Evolutionary conservation across 2,113 vertebrate species (phyloP).

Genomic region (Phocoena phocoena): DNA sequence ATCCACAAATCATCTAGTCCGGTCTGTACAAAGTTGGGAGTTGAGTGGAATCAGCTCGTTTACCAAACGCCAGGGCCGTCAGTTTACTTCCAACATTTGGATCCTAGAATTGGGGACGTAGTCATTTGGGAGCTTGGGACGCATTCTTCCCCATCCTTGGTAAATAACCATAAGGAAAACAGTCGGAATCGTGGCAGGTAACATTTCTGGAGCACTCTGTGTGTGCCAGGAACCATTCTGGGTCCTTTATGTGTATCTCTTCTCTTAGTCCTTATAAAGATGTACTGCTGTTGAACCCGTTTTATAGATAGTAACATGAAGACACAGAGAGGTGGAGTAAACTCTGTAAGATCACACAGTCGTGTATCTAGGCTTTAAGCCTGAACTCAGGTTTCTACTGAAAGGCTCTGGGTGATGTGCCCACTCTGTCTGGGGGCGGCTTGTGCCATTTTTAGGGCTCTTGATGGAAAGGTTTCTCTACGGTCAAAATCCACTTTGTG

Average conservation of each 20-base stretch:
- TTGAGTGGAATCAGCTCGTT: no score
- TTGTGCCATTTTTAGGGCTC: background rate
- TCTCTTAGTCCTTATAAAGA: background rate
- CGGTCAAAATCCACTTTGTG: background rate
- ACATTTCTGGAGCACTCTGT: background rate
- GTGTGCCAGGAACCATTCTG: background rate
- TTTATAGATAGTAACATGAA: background rate
- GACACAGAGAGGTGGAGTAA: background rate
- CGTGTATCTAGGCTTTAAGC: background rate
- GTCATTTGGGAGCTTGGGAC: background rate
- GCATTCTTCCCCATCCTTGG: background rate
- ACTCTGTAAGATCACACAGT: background rate
- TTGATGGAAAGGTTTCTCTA: background rate
- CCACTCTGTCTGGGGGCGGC: accelerated
- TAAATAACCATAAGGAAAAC: background rate
- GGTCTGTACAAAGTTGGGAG: background rate
- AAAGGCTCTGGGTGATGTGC: background rate
- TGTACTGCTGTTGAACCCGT: background rate
- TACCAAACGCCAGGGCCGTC: background rate
- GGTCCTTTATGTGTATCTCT: background rate
- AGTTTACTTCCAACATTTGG: background rate
- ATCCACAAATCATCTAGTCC: background rate
- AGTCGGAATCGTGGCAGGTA: background rate
- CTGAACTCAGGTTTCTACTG: background rate
- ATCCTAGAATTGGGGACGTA: background rate